These are phyloP conservation scores for Nineta flava DNA, from an alignment of 2,888 invertebrate genomes.

Conservation along the genomic window DNA sequence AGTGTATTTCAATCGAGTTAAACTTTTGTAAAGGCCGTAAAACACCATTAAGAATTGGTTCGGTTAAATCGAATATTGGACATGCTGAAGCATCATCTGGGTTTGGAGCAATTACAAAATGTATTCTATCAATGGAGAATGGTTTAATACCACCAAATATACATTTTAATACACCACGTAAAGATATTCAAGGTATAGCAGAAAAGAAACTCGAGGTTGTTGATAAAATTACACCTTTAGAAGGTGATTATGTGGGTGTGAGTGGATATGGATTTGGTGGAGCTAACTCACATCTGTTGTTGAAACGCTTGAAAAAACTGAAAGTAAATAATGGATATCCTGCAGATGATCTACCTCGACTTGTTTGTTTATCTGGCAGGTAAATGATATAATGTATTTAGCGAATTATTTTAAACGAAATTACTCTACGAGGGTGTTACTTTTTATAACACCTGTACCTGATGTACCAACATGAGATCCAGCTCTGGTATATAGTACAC, in stretches of 20 bases:
- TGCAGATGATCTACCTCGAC: constrained; percentile 47
- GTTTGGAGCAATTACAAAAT: constrained; percentile 68
- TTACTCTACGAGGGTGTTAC: no score
- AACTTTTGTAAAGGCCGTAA: constrained; percentile 60
- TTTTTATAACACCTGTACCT: no score
- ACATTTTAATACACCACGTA: constrained; percentile 40
- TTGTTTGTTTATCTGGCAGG: constrained; percentile 56
- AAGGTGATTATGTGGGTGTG: constrained; percentile 61
- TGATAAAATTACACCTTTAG: constrained; percentile 49
- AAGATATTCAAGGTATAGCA: constrained; percentile 41
- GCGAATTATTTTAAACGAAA: not conserved
- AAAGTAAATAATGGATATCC: constrained; percentile 47
- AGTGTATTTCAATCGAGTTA: no score
- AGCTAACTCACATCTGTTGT: constrained; percentile 58
- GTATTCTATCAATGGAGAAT: constrained; percentile 52
- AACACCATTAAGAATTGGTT: constrained; percentile 67
- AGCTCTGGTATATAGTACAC: no score
- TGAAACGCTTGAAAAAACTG: constrained; percentile 40
- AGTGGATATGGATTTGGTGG: constrained; percentile 94
- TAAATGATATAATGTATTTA: not conserved
- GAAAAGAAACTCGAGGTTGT: constrained; percentile 55
- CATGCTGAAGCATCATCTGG: constrained; percentile 82
- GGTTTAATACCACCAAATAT: constrained; percentile 74
- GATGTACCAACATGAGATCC: no score
- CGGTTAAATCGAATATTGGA: constrained; percentile 87